Conservation (phyloP, 2,888 invertebrate species). For the Labia minor region DNA sequence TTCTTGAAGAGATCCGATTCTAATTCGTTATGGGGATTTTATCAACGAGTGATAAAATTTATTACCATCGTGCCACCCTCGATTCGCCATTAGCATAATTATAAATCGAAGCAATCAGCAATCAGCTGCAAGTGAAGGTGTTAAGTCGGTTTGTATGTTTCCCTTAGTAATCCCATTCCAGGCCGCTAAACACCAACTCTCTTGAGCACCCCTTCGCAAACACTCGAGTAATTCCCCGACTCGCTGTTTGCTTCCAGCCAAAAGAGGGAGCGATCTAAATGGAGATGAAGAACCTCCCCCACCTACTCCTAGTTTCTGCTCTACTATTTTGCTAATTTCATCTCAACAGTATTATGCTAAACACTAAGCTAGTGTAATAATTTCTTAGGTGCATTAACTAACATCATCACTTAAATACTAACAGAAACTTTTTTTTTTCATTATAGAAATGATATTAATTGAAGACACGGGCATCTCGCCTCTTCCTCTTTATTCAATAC, state of each 20-base stretch:
- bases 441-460: too few relatives aligned
- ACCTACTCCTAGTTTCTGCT: neutral
- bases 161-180: neutral
- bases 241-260: neutral
- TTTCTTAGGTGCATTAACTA: neutral
- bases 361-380: neutral
- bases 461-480: too few relatives aligned
- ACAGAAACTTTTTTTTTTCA: too few relatives aligned
- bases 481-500: too few relatives aligned
- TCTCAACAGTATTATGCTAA: neutral
- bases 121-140: conserved; percentile 13
- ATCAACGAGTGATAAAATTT: neutral
- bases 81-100: conserved; percentile 3
- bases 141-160: conserved; percentile 2
- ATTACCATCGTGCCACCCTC: neutral
- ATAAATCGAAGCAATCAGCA: conserved; percentile 13
- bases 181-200: neutral
- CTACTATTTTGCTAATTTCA: neutral
- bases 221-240: neutral
- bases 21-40: neutral
- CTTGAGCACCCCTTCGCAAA: neutral
- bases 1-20: neutral
- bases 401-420: too few relatives aligned
- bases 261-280: neutral
- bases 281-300: neutral